Percentiles rank a stretch among this genome's conserved stretches.
These are phyloP conservation scores for Arvicanthis niloticus DNA, from an alignment of 2,113 vertebrate genomes.

Conservation along the genomic window DNA sequence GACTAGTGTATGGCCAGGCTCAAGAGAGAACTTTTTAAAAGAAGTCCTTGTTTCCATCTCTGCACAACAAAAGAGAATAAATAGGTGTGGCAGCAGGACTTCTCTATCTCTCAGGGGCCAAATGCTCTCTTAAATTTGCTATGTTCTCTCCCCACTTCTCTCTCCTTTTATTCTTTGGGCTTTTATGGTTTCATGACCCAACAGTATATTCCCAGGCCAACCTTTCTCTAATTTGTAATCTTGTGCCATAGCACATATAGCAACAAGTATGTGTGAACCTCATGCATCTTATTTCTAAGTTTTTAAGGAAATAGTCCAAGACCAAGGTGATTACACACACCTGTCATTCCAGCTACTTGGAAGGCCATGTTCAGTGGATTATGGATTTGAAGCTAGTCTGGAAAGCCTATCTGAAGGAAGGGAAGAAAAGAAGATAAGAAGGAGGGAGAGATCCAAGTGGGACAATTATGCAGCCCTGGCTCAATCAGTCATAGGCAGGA, in stretches of 20 bases:
- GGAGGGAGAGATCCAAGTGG: not conserved
- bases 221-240: not conserved
- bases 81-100: not conserved
- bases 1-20: not conserved
- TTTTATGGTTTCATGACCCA: not conserved
- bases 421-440: not conserved
- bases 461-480: not conserved
- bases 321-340: not conserved
- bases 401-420: not conserved
- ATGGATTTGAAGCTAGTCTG: not conserved
- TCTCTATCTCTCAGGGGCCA: not conserved
- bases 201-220: not conserved
- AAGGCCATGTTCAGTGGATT: not conserved
- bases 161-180: not conserved
- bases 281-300: not conserved
- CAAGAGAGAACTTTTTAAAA: not conserved
- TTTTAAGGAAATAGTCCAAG: constrained; percentile 31
- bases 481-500: not conserved
- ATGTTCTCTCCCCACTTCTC: not conserved
- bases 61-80: not conserved
- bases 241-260: not conserved
- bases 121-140: not conserved
- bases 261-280: not conserved
- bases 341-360: not conserved
- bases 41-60: not conserved